Evolutionary conservation across 2,113 vertebrate species (phyloP), one percentile per base, ranked within the genome.

Genomic region (Brevimyrus niger): DNA sequence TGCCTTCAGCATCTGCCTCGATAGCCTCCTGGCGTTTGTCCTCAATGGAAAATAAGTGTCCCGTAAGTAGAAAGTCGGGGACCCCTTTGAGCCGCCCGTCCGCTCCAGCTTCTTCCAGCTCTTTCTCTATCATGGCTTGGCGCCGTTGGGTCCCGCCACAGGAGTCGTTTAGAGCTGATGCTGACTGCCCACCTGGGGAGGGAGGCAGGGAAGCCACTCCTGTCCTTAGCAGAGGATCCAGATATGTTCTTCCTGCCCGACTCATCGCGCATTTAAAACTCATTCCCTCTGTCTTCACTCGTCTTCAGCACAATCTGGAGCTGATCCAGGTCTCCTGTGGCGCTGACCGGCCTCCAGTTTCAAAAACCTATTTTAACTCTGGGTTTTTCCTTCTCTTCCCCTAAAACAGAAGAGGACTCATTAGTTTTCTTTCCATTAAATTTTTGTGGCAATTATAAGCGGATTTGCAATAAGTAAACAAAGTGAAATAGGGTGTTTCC

Each of bases 1-100:
- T 92, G 91, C 91, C 91, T 93, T 93, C 88, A 42, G 91, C 92
- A 92, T 94, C 92, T 91, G 87, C 92, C 91, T 93, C 90, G 92
- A 92, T 92, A 48, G 46, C 92, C 90, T 27, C n/a, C 8, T 90
- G 91, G 93, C 93, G 92, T 17, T 87, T 42, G 80, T 89, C 38
- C 89, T 89, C 89, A 91, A 89, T 89, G 90, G 91, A 94, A 94
- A 90, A 90, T 92, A 90, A 92, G 93, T 91, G 90, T 91, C 92
- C 89, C 89, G 91, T 92, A 69, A 31, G 42, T 89, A 89, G 44
- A 58, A 55, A 55, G 31, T 50, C 44, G 9, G 11, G 13, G 8
- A n/a, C 82, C 44, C 19, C 82, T 84, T 23, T 6, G 69, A 17
- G 82, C 38, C 11, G 3, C 38, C 53, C 53, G 3, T 38, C 53